These are phyloP conservation scores for Sitobion miscanthi DNA, from an alignment of 1,140 invertebrate species.

Conservation along the genomic window DNA sequence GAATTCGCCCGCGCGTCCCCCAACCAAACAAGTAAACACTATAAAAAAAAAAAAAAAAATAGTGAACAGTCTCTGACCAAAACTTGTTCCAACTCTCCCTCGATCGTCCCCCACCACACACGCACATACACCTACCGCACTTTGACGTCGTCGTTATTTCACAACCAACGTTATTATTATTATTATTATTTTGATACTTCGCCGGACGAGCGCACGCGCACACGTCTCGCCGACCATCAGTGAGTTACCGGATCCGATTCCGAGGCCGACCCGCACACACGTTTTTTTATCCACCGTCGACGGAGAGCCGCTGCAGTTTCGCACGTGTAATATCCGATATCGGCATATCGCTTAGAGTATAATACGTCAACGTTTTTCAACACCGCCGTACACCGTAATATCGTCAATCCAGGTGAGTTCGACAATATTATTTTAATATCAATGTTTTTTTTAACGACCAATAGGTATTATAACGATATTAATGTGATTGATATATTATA, in stretches of 20 bases:
- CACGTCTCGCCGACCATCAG: background rate
- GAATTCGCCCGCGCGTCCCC: background rate
- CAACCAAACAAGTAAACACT: too few relatives aligned
- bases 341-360: background rate
- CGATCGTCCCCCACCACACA: background rate
- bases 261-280: background rate
- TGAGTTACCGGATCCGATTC: background rate
- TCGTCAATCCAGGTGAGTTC: background rate
- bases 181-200: conserved; percentile 9
- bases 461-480: too few relatives aligned
- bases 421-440: background rate
- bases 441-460: background rate
- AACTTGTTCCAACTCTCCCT: background rate
- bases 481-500: too few relatives aligned
- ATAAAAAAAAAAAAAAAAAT: too few relatives aligned
- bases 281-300: background rate
- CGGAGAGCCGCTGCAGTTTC: background rate
- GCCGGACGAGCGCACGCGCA: background rate
- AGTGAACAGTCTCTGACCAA: background rate
- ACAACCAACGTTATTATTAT: background rate
- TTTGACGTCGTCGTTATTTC: background rate
- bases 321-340: background rate
- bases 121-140: background rate
- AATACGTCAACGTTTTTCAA: background rate
- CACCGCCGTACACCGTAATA: background rate